Base-by-base conservation (phyloP, 1,140 invertebrate species). In the Dysdera silvatica region DNA sequence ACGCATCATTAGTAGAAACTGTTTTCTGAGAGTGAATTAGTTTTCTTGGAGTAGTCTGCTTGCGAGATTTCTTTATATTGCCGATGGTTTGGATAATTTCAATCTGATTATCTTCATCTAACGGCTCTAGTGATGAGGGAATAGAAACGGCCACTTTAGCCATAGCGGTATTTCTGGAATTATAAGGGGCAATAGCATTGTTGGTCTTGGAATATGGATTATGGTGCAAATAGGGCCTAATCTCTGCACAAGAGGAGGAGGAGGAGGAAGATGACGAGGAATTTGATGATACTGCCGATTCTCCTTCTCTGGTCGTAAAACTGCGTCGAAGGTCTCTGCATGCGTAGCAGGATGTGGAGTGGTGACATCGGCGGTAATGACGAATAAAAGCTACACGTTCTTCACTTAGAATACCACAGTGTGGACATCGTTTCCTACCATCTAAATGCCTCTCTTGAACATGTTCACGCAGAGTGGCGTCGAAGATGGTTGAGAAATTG, bases 41-140 rank as follows among this genome's bases (percentile, higher is more conserved):
- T 67, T 77, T 80, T 55, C 79, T 76, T 4, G 79, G 79, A 64
- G 73, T 74, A 31, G 73, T 74, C 65, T 80, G 79, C 61, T 80
- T 80, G 16, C 78, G 71, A 3, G 76, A 72, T 40, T 77, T 68
- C 24, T 55, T 53, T 10, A 31, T 14, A 29, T 31, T 33, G 28
- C 5, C 24, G 3, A 29, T 6, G 29, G 23, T 29, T 33, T 14
- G 10, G 33, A 40, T 24, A 37, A 32, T 8, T 10, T 47, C 7
- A 7, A 29, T n/a, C 18, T 45, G 18, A 10, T 20, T 35, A 3
- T 61, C 51, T 20, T 37, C 48, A 14, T 23, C 59, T 20, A 41
- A 29, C 23, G 4, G 33, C 33, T 63, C 52, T 1, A 63, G 35
- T 0, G 61, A 54, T 37, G 43, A 18, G 3, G 59, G 49, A 33